phyloP scores from a whole-genome alignment of 1,140 invertebrate genomes.

The Cydia amplana region DNA sequence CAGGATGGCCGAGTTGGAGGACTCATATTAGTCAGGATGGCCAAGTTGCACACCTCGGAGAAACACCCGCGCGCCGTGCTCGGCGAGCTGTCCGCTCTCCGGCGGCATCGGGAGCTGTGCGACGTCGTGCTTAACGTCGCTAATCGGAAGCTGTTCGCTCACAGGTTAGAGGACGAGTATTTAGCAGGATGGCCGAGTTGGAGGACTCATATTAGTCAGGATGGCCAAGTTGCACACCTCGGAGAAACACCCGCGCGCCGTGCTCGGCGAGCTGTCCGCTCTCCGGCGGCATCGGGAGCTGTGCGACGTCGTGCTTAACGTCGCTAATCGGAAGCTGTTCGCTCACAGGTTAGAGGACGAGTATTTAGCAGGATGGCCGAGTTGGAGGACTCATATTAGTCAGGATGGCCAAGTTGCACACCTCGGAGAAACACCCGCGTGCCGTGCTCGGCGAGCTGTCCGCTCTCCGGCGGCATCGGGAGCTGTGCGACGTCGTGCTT shows the following conservation, averaged over 20 bases:
- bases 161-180: slow-evolving; percentile 74
- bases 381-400: slow-evolving; percentile 35
- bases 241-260: slow-evolving; percentile 96
- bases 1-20: slow-evolving; percentile 65
- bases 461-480: slow-evolving; percentile 91
- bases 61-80: slow-evolving; percentile 96
- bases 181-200: slow-evolving; percentile 66
- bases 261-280: slow-evolving; percentile 92
- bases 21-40: slow-evolving; percentile 51
- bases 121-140: slow-evolving; percentile 98
- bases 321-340: slow-evolving; percentile 96
- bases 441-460: slow-evolving; percentile 93
- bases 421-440: slow-evolving; percentile 97
- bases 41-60: slow-evolving; percentile 93
- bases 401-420: slow-evolving; percentile 85
- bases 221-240: slow-evolving; percentile 90
- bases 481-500: slow-evolving; percentile 97
- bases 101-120: slow-evolving; percentile 94
- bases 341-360: slow-evolving; percentile 84
- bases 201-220: slow-evolving; percentile 43
- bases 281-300: slow-evolving; percentile 93
- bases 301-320: slow-evolving; percentile 97
- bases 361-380: slow-evolving; percentile 65
- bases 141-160: slow-evolving; percentile 96
- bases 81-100: slow-evolving; percentile 92